These are phyloP conservation scores for Thymelicus sylvestris DNA, from an alignment of 2,888 invertebrate species.

Conservation along the genomic window DNA sequence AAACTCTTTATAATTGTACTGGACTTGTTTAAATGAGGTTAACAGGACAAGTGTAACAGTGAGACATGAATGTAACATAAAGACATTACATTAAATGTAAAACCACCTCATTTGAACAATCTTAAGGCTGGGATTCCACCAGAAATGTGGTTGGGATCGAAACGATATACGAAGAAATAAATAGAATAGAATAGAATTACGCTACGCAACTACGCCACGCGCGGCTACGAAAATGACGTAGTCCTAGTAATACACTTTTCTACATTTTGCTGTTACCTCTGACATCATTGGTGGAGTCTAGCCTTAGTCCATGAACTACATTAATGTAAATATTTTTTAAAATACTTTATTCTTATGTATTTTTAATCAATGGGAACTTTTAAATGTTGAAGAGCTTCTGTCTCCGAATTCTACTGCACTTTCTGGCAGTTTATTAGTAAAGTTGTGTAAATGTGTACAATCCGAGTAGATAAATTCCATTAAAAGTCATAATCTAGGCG, in stretches of 20 bases:
- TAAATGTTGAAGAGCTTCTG: constrained; percentile 1
- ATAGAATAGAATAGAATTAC: no score
- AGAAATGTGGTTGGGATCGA: no score
- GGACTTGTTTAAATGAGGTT: not conserved
- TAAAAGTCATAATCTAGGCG: constrained; percentile 22
- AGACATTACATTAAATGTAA: not conserved
- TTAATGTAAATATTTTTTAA: constrained; percentile 11
- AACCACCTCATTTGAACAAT: not conserved
- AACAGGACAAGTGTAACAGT: not conserved
- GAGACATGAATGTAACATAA: not conserved
- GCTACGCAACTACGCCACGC: no score
- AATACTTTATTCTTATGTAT: constrained; percentile 1
- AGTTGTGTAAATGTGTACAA: constrained; percentile 31
- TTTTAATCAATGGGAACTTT: not conserved
- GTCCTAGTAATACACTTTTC: no score
- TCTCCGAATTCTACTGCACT: constrained; percentile 15
- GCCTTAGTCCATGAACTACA: not conserved
- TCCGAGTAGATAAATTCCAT: constrained; percentile 28
- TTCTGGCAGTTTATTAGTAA: constrained; percentile 28
- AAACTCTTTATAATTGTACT: not conserved
- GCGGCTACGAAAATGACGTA: no score
- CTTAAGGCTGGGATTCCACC: not conserved
- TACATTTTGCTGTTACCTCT: no score
- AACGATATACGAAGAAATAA: no score
- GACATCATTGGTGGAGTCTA: no score